These are phyloP conservation scores for Xyrichtys novacula DNA, from an alignment of 2,797 vertebrate species.

Conservation along the genomic window DNA sequence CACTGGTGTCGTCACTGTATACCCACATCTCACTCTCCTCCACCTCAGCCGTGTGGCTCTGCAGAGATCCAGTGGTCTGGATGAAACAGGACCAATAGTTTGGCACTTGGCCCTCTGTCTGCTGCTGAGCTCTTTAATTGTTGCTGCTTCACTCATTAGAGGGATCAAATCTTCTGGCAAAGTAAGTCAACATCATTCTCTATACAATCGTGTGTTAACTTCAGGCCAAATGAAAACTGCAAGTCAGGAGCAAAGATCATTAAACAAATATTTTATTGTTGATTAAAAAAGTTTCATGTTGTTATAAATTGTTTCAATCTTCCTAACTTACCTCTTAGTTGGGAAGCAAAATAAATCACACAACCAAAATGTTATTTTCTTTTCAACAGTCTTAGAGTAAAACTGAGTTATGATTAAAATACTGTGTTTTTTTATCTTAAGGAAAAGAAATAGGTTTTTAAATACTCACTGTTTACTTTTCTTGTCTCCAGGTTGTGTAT, in stretches of 20 bases:
- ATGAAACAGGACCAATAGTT: conserved; percentile 91
- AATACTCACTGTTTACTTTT: neutral
- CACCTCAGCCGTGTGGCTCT: conserved; percentile 87
- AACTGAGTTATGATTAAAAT: neutral
- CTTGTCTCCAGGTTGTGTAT: conserved; percentile 90
- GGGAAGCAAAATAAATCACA: neutral
- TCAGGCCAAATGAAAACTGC: neutral
- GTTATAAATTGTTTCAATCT: neutral
- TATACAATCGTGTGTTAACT: too few relatives aligned
- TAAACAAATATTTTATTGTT: too few relatives aligned
- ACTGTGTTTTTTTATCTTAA: neutral
- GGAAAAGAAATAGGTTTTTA: neutral
- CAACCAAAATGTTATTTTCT: neutral
- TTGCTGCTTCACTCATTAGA: conserved; percentile 88
- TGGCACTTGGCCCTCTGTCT: conserved; percentile 97
- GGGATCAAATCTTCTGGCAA: conserved; percentile 98
- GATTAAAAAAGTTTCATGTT: too few relatives aligned
- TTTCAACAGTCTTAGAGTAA: neutral
- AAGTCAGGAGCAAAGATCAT: neutral
- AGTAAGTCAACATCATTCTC: conserved; percentile 81
- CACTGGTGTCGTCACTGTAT: neutral
- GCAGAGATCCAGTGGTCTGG: conserved; percentile 86
- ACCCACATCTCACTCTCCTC: conserved; percentile 6
- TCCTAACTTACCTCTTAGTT: neutral
- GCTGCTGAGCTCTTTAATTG: conserved; percentile 89